These are phyloP conservation scores for Ara ararauna DNA, from an alignment of 2,797 vertebrate species.

Conservation along the genomic window DNA sequence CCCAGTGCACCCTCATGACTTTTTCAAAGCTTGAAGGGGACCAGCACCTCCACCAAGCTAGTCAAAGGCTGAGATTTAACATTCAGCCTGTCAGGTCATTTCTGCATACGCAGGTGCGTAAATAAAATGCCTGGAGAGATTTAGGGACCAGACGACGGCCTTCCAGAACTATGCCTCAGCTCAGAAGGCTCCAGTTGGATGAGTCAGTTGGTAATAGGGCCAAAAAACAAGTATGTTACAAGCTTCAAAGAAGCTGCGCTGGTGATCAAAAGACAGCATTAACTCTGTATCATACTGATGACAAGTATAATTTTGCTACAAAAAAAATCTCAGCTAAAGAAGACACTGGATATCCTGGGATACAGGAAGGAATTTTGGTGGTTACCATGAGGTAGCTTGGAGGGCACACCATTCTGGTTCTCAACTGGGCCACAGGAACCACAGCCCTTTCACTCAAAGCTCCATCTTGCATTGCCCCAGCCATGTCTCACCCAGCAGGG, in stretches of 20 bases:
- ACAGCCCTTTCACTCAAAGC: background rate
- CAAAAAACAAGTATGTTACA: background rate
- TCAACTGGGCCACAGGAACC: background rate
- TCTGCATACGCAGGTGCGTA: background rate
- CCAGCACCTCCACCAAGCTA: background rate
- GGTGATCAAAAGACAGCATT: background rate
- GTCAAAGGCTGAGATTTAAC: background rate
- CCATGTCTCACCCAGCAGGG: accelerated
- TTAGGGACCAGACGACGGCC: background rate
- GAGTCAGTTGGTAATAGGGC: background rate
- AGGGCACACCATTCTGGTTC: background rate
- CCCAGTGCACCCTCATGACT: accelerated
- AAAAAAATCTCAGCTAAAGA: background rate
- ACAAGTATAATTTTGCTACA: background rate
- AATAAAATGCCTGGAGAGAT: background rate
- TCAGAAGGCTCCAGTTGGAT: background rate
- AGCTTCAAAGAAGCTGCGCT: background rate
- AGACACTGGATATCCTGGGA: background rate
- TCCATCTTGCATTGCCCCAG: background rate
- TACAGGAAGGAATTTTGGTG: background rate
- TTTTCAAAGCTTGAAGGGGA: background rate
- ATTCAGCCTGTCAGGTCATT: background rate
- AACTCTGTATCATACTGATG: background rate
- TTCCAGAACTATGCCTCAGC: background rate
- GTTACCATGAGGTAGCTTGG: accelerated